Evolutionary conservation across 1,140 invertebrate genomes (phyloP), one percentile per base, ranked within the genome.

Genomic region (Panagrolaimus sp.): DNA sequence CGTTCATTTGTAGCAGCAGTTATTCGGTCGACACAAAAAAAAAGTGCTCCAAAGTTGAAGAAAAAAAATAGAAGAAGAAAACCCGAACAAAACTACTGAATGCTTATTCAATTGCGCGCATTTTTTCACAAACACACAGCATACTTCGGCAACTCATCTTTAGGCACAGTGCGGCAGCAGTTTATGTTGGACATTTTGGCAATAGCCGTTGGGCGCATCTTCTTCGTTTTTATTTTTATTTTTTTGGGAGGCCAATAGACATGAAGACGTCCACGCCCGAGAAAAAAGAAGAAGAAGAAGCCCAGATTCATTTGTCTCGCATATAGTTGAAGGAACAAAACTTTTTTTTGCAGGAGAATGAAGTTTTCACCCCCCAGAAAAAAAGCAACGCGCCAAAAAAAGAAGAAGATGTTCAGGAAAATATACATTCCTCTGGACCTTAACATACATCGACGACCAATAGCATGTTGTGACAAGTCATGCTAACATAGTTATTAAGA

Each of bases 31-130:
- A 1, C 51, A n/a, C 51, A 57, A 20, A 57, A 57, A 57, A 57
- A 25, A 27, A 25, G 51, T 38, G 2, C n/a, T 57, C 27, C 51
- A 57, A 57, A 57, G 51, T 57, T 16, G 51, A 57, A 57, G 51
- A 57, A 57, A 57, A 57, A 38, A 38, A 38, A 38, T 4, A 38
- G 31, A 38, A 38, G 7, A 38, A 38, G 31, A 38, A 38, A 38
- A 38, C 31, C 51, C 51, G 51, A 57, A 57, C 51, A 57, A 57
- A 57, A 57, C 51, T 57, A 57, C 51, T 57, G 51, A 57, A 27
- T 57, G 51, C 51, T 57, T 57, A 57, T 57, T 57, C 51, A 57
- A 57, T 57, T 57, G 51, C 51, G 51, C 51, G 51, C 51, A 27
- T 27, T 38, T 38, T 38, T 57, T 57, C 51, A 57, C 51, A 57